Base-by-base conservation (phyloP, 2,888 invertebrate genomes). In the Amphipoea oculea region DNA sequence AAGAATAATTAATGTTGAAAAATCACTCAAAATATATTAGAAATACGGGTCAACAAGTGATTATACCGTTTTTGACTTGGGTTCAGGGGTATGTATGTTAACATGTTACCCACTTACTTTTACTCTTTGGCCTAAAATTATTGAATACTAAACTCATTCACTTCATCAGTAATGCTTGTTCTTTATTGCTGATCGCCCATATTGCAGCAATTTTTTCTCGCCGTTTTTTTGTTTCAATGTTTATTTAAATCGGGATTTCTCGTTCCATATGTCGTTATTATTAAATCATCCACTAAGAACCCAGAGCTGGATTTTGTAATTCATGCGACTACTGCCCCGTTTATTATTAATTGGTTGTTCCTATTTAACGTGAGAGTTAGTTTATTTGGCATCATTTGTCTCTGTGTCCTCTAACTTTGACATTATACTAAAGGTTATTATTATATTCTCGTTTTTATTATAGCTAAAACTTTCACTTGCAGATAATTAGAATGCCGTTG, bases 81-180 rank as follows among this genome's bases (percentile, higher is more conserved):
- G 89, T 90, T 91, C 90, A 92, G 91, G 90, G 91, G 94, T 94
- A 93, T 91, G 93, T 93, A 92, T 92, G 89, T 90, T 91, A 92
- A 91, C 90, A 90, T 92, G 90, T 91, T 89, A 81, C 79, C 74
- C 81, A 86, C 79, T 79, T 91, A 94, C 94, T 94, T 94, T 95
- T 94, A 93, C 94, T 94, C 92, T 92, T 93, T 91, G 91, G 89
- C 89, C 88, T 90, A 88, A 89, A 89, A 89, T 89, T 86, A 89
- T 89, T 81, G 71, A 73, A 77, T 83, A 79, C 42, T 84, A 86
- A 79, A 85, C 48, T 86, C 81, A 86, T 83, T 88, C 80, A 73
- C 63, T 76, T 81, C 63, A 79, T 68, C 74, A 73, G n/a, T 69
- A 72, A 70, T 73, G 51, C 76, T 77, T 78, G 76, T 80, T 87